phyloP scores from a whole-genome alignment of 1,140 invertebrate genomes.

The Macrotrachela quadricornifera region DNA sequence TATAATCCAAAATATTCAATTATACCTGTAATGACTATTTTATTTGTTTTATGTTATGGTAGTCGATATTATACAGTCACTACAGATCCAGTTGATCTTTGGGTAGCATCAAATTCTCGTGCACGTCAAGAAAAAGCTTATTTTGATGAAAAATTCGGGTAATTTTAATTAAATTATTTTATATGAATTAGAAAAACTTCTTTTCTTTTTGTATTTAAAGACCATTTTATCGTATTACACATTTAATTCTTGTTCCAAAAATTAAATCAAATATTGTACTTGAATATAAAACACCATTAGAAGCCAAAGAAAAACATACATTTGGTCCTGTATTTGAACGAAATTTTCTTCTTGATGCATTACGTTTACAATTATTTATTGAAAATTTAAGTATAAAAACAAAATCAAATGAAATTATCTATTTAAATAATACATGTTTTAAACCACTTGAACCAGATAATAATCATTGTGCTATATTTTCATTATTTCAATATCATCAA shows the following conservation, averaged over 20 bases:
- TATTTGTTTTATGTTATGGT: constrained; percentile 40
- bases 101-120: constrained; percentile 65
- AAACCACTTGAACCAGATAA: constrained; percentile 37
- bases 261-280: constrained; percentile 9
- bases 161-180: too few species aligned
- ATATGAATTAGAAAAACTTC: too few species aligned
- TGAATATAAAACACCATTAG: too few species aligned
- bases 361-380: too few species aligned
- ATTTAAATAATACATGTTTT: constrained; percentile 37
- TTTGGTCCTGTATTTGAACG: too few species aligned
- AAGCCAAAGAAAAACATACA: too few species aligned
- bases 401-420: too few species aligned
- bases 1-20: constrained; percentile 52
- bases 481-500: constrained; percentile 69
- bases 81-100: constrained; percentile 84
- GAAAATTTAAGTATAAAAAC: too few species aligned
- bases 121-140: constrained; percentile 64
- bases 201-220: constrained; percentile 31
- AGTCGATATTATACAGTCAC: constrained; percentile 49
- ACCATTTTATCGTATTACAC: constrained; percentile 83
- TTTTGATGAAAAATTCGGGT: constrained; percentile 43
- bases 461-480: constrained; percentile 57
- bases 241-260: constrained; percentile 46
- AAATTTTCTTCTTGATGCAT: too few species aligned
- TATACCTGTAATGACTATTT: constrained; percentile 41